phyloP scores from a whole-genome alignment of 1,140 invertebrate genomes.

The Dufourea novaeangliae region DNA sequence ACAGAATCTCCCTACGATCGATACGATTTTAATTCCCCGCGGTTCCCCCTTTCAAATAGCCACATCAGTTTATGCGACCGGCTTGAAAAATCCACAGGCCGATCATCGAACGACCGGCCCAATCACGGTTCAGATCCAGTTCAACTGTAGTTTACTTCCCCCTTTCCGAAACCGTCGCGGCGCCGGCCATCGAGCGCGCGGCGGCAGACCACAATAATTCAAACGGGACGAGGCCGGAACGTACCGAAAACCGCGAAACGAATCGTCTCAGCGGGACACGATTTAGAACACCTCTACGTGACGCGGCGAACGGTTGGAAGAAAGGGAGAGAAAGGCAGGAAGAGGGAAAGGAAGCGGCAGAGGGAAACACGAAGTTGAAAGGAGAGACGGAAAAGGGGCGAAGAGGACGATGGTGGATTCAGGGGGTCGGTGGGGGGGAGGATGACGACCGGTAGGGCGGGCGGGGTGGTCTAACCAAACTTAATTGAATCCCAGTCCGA shows the following conservation, averaged over 20 bases:
- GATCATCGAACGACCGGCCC: slow-evolving; percentile 20
- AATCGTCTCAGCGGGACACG: slow-evolving; percentile 47
- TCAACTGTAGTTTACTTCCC: background rate
- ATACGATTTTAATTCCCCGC: slow-evolving; percentile 43
- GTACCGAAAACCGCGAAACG: slow-evolving; percentile 43
- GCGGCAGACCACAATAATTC: slow-evolving; percentile 43
- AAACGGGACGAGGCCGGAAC: slow-evolving; percentile 36
- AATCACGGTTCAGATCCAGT: background rate
- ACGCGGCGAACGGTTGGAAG: background rate
- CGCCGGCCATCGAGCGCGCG: slow-evolving; percentile 29
- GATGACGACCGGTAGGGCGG: slow-evolving; percentile 3
- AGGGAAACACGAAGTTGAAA: slow-evolving; percentile 55
- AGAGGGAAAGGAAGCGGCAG: slow-evolving; percentile 41
- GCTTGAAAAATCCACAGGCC: slow-evolving; percentile 29
- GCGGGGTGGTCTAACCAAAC: slow-evolving; percentile 78
- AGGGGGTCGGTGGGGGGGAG: slow-evolving; percentile 25
- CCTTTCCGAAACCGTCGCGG: background rate
- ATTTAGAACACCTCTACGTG: slow-evolving; percentile 63
- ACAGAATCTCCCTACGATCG: slow-evolving; percentile 7
- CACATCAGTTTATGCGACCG: background rate
- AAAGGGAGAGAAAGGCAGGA: slow-evolving; percentile 1
- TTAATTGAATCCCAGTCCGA: slow-evolving; percentile 82
- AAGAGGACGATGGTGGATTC: background rate
- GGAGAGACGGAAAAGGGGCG: slow-evolving; percentile 11
- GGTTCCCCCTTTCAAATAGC: slow-evolving; percentile 39